These are phyloP conservation scores for Coregonus suidteri DNA, from an alignment of 2,797 vertebrate genomes.

Conservation along the genomic window DNA sequence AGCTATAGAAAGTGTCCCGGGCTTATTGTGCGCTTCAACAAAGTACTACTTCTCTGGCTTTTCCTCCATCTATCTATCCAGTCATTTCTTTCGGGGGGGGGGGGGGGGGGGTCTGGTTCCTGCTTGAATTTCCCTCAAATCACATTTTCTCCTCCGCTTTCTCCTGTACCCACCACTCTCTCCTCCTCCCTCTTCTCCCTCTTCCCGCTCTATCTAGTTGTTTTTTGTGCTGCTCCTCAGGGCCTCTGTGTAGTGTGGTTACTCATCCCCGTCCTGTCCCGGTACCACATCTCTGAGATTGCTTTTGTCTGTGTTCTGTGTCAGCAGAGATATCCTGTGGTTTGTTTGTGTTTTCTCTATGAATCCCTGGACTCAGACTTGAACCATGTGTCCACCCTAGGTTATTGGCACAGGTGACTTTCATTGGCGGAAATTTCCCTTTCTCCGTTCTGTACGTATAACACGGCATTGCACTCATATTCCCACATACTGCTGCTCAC, in stretches of 20 bases:
- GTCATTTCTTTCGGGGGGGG: background rate
- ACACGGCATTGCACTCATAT: background rate
- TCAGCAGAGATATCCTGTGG: background rate
- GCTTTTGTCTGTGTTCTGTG: background rate
- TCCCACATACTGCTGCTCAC: too few species aligned
- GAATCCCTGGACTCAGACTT: too few species aligned
- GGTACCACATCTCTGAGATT: background rate
- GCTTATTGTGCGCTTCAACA: too few species aligned
- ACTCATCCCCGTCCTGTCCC: background rate
- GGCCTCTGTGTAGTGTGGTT: background rate
- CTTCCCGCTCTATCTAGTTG: background rate
- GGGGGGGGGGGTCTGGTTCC: too few species aligned
- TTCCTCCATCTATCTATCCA: background rate
- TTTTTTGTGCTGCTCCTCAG: background rate
- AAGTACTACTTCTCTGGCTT: background rate
- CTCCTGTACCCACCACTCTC: background rate
- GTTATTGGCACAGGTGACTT: background rate
- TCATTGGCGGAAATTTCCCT: too few species aligned
- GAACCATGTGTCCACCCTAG: background rate
- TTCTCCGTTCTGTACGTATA: background rate
- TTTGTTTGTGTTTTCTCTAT: too few species aligned
- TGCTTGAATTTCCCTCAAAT: background rate
- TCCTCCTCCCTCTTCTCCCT: background rate
- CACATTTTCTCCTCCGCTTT: constrained; percentile 4
- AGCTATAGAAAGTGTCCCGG: too few species aligned